Percentiles rank a stretch among this genome's conserved stretches.
Conservation (phyloP, 2,113 vertebrate species). For the Sinocyclocheilus anophthalmus region DNA sequence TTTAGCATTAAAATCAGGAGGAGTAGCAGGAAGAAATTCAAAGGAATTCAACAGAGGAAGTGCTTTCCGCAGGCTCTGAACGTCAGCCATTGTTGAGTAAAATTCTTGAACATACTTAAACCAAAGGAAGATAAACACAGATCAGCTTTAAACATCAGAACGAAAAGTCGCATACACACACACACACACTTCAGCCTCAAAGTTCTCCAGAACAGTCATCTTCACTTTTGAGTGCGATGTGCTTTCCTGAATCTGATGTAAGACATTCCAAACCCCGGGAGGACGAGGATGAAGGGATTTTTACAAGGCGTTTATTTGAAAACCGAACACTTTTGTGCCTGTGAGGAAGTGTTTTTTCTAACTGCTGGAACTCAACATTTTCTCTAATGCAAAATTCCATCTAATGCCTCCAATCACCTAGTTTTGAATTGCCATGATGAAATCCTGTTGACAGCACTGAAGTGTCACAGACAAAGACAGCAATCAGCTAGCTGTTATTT, state of each 20-base stretch:
- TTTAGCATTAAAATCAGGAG: slow-evolving; percentile 1
- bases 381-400: slow-evolving; percentile 33
- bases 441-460: not conserved
- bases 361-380: slow-evolving; percentile 25
- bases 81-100: not conserved
- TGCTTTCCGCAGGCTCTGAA: not conserved
- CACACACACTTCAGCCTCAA: not conserved
- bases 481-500: slow-evolving; percentile 5
- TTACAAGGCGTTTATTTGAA: slow-evolving; percentile 11
- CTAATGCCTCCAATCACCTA: slow-evolving; percentile 10
- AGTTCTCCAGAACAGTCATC: not conserved
- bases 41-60: not conserved
- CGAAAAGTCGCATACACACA: not conserved
- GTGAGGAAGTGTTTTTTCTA: not conserved
- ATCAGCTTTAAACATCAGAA: not conserved
- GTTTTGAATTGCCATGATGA: slow-evolving; percentile 9
- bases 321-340: not conserved
- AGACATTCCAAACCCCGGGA: slow-evolving; percentile 8
- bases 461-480: not conserved
- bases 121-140: not conserved
- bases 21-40: not conserved
- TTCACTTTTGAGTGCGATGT: not conserved
- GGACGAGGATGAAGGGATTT: not conserved
- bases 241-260: slow-evolving; percentile 10
- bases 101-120: not conserved